Evolutionary conservation across 2,797 vertebrate genomes (phyloP), one percentile per base, ranked within the genome.

Genomic region (Sandelia bainsii): DNA sequence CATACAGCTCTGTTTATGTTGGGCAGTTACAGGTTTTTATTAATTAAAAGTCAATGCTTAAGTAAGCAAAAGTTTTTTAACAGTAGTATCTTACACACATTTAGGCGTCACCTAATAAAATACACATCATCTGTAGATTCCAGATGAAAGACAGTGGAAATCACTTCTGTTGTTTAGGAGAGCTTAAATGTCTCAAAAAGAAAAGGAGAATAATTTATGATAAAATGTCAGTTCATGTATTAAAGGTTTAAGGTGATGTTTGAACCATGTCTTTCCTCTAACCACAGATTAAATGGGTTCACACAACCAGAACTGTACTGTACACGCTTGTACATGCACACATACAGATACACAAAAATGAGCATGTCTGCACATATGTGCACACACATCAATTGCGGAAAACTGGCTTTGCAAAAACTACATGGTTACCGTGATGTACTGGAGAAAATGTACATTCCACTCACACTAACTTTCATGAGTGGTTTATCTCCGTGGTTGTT

Each of bases 251-350:
- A 48, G 66, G 19, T 48, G 44, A 34, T 67, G 13, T 65, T 34
- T 51, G 62, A 68, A 62, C 34, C 49, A 61, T 46, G 42, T 78
- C 62, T 72, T 64, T 80, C 72, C 74, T 81, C 59, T 16, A 80
- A 82, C 69, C 61, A 78, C 42, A 65, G 42, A 75, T 76, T 74
- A 59, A 87, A 83, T 83, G 62, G 63, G 40, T 75, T 39, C 53
- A 75, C 60, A 74, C 27, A 68, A 65, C 40, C 57, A 79, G 67
- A 81, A 68, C 16, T 72, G 62, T 79, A 76, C 42, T 59, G 39
- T 48, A 64, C 82, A 76, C 6, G 68, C 73, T 82, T 50, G 17
- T 62, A 69, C 76, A 77, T 72, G 72, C 77, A 54, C 63, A 68
- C 29, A 51, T 20, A 54, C 42, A 52, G 27, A 37, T 19, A 27